Conservation (phyloP, 2,888 invertebrate genomes). For the Cylloceria caligata region DNA sequence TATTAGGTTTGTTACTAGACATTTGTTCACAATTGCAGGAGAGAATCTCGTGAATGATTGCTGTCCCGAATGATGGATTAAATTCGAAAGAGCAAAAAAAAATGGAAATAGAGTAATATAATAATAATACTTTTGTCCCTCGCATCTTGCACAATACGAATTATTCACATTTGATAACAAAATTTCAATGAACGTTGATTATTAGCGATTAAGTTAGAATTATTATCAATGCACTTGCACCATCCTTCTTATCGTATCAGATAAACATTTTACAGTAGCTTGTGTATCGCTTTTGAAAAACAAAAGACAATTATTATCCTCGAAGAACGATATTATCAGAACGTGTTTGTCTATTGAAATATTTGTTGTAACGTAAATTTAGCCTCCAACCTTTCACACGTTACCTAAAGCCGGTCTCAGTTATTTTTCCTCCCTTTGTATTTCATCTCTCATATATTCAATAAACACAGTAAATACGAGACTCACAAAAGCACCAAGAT, state of each 20-base stretch:
- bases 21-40: slow-evolving; percentile 36
- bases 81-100: slow-evolving; percentile 18
- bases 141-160: slow-evolving; percentile 26
- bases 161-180: slow-evolving; percentile 55
- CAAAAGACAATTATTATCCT: slow-evolving; percentile 25
- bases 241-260: slow-evolving; percentile 13
- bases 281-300: slow-evolving; percentile 30
- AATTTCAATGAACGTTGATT: slow-evolving; percentile 31
- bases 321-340: slow-evolving; percentile 12
- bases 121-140: slow-evolving; percentile 38
- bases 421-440: too few relatives aligned
- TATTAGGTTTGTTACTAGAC: slow-evolving; percentile 48
- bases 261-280: slow-evolving; percentile 35
- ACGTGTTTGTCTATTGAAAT: slow-evolving; percentile 18
- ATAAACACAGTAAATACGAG: too few relatives aligned
- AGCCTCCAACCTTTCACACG: too few relatives aligned
- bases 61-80: slow-evolving; percentile 23
- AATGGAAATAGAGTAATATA: slow-evolving; percentile 16
- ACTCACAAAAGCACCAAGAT: too few relatives aligned
- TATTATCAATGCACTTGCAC: slow-evolving; percentile 60
- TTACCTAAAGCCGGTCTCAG: too few relatives aligned
- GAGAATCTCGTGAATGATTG: slow-evolving; percentile 34
- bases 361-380: too few relatives aligned
- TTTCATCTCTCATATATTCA: too few relatives aligned
- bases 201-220: slow-evolving; percentile 44